Percentiles rank a stretch among this genome's conserved stretches.
These are phyloP conservation scores for Ahaetulla prasina DNA, from an alignment of 2,113 vertebrate species.

Conservation along the genomic window DNA sequence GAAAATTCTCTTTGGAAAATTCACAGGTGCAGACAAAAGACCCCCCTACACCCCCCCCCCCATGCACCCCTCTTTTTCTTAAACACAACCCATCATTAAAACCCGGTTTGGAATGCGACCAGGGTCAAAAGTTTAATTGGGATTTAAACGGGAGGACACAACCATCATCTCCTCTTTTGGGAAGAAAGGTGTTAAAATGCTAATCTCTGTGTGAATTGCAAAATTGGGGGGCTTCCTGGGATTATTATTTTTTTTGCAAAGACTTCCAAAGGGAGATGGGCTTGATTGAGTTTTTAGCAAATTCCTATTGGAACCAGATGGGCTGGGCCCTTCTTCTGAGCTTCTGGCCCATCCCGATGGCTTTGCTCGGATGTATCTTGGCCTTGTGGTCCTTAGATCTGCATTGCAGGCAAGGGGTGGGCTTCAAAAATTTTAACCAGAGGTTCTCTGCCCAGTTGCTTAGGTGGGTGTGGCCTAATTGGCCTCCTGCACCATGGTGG, in stretches of 20 bases:
- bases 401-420: neutral
- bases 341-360: neutral
- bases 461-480: too few species aligned
- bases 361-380: neutral
- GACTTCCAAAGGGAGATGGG: neutral
- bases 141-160: conserved; percentile 11
- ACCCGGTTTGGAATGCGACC: neutral
- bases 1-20: neutral
- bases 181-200: neutral
- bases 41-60: neutral
- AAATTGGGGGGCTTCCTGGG: neutral
- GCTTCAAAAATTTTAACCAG: too few species aligned
- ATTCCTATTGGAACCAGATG: neutral
- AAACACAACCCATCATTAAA: conserved; percentile 1
- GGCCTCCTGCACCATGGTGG: too few species aligned
- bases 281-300: neutral
- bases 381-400: neutral
- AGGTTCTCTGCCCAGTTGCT: too few species aligned
- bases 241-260: neutral
- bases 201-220: conserved; percentile 5
- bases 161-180: conserved; percentile 1
- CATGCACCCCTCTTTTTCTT: neutral
- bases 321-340: neutral
- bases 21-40: conserved; percentile 24
- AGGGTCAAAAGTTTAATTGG: conserved; percentile 34